These are phyloP conservation scores for Andrena flavipes DNA, from an alignment of 2,888 invertebrate species.

Conservation along the genomic window DNA sequence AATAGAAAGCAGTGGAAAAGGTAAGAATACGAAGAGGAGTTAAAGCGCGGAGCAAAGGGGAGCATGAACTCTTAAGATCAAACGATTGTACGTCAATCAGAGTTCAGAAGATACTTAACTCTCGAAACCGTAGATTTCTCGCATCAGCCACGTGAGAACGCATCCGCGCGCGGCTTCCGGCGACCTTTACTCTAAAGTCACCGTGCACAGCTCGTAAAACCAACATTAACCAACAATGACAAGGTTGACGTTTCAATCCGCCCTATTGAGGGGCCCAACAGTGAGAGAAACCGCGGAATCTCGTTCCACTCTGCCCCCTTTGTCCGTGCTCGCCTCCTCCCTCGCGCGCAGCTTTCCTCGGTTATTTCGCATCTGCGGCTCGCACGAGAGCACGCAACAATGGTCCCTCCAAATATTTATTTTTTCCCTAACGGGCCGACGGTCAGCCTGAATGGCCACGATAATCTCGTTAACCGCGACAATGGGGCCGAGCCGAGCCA, in stretches of 20 bases:
- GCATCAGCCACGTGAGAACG: constrained; percentile 31
- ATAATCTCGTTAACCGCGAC: constrained; percentile 79
- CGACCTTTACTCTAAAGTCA: constrained; percentile 65
- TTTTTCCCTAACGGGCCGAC: constrained; percentile 68
- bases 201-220: constrained; percentile 76
- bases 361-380: constrained; percentile 72
- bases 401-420: constrained; percentile 83
- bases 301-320: constrained; percentile 23
- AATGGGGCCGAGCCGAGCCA: constrained; percentile 64
- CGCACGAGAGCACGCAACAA: constrained; percentile 72
- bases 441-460: constrained; percentile 74
- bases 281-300: constrained; percentile 72
- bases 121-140: not conserved
- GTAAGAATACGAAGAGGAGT: too few relatives aligned
- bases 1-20: too few relatives aligned
- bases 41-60: too few relatives aligned
- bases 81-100: not conserved
- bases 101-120: not conserved
- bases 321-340: constrained; percentile 22
- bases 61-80: too few relatives aligned
- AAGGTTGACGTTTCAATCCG: constrained; percentile 79
- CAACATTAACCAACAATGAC: constrained; percentile 75
- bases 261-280: constrained; percentile 66
- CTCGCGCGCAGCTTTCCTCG: constrained; percentile 37
- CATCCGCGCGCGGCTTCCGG: constrained; percentile 44